These are phyloP conservation scores for Varanus komodoensis DNA, from an alignment of 2,113 vertebrate species.

Conservation along the genomic window DNA sequence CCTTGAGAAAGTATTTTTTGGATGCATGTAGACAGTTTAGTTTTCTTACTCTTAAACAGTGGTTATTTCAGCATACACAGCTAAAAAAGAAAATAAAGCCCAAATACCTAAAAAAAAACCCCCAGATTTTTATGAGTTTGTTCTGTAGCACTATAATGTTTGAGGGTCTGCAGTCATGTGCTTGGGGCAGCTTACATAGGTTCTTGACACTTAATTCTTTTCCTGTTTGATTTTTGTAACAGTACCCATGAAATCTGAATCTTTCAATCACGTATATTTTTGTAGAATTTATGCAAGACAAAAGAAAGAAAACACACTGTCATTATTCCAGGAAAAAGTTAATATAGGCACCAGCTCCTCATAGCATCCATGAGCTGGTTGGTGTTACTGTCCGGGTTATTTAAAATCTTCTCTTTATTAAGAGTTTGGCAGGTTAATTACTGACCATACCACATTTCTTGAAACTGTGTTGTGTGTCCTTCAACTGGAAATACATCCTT, in stretches of 20 bases:
- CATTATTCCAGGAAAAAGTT: neutral
- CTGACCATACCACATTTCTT: neutral
- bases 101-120: no score
- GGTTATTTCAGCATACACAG: neutral
- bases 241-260: fast-evolving
- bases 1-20: neutral
- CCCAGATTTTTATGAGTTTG: no score
- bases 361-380: slow-evolving; percentile 18
- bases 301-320: slow-evolving; percentile 6
- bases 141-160: no score
- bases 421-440: neutral
- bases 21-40: neutral
- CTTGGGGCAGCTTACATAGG: neutral
- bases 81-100: neutral
- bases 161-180: neutral
- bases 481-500: neutral
- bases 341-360: slow-evolving; percentile 34
- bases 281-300: neutral
- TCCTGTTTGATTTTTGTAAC: neutral
- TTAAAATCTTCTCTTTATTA: slow-evolving; percentile 34
- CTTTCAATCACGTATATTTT: fast-evolving
- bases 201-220: neutral
- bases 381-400: neutral
- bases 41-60: neutral
- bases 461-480: neutral